Percentiles rank a stretch among this genome's conserved stretches.
These are phyloP conservation scores for Pelecanus crispus DNA, from an alignment of 2,113 vertebrate genomes.

Conservation along the genomic window DNA sequence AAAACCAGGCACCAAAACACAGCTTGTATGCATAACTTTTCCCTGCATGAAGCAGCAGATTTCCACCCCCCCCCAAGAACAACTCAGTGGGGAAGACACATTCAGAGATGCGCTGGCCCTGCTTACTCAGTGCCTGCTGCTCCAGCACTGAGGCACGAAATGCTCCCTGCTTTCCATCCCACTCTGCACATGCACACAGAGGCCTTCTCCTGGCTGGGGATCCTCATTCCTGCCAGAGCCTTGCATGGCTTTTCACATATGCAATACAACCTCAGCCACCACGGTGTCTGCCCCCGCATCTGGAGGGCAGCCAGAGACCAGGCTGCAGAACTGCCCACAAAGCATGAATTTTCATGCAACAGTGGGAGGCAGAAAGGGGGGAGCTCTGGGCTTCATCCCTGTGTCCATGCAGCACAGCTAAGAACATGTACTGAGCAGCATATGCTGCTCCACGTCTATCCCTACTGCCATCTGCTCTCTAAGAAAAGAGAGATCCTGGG, in stretches of 20 bases:
- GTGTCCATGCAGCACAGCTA: neutral
- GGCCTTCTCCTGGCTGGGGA: neutral
- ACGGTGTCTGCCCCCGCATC: accelerated
- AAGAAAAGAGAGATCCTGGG: neutral
- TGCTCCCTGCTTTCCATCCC: neutral
- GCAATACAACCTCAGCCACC: neutral
- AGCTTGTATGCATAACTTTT: slow-evolving; percentile 33
- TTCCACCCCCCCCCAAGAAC: neutral
- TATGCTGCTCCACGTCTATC: neutral
- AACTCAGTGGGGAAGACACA: slow-evolving; percentile 9
- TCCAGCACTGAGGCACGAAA: neutral
- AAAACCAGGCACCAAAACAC: slow-evolving; percentile 38
- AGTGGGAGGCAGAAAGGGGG: neutral
- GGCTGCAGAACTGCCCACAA: neutral
- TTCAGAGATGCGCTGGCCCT: neutral
- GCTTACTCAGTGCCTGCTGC: slow-evolving; percentile 5
- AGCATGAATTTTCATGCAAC: neutral
- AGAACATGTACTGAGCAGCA: neutral
- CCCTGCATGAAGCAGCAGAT: slow-evolving; percentile 39
- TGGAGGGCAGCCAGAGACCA: neutral
- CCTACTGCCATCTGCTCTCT: neutral
- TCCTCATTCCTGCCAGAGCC: neutral
- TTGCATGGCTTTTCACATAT: neutral
- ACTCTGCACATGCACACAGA: neutral
- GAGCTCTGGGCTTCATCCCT: neutral